Evolutionary conservation across 2,113 vertebrate genomes (phyloP), one percentile per base, ranked within the genome.

Genomic region (Peromyscus leucopus): DNA sequence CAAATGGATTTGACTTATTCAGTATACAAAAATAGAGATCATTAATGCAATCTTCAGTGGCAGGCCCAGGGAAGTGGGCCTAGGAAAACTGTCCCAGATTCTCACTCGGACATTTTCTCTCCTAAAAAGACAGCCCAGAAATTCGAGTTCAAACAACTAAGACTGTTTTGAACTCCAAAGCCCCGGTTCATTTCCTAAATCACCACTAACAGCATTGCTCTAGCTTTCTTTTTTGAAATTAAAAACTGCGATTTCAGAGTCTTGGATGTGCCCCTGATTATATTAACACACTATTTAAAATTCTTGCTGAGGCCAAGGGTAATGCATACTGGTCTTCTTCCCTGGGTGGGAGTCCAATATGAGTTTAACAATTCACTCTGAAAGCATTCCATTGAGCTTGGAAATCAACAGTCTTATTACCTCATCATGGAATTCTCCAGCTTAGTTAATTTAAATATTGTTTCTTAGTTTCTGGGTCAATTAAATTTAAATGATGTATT

Each of bases 1-100:
- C 99, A 99, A 99, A 99, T 99, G 99, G 99, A 99, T 99, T 99
- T 99, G 99, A 99, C 99, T 99, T 99, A 99, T 99, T 99, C 99
- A 98, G 99, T 99, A 99, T 99, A 99, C 99, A 99, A 99, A 99
- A 99, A 99, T 99, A 99, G 99, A 99, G 99, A 99, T 99, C 99
- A 99, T 99, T 99, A 99, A 99, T 99, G 99, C 99, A 99, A 98
- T 99, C 99, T 99, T 99, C 99, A 99, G 98, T 99, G 98, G 99
- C 99, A 99, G 98, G 98, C 98, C 98, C 97, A 13, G 98, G 93
- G 92, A 98, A 98, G 98, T 98, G 98, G 98, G 98, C 98, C 98
- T 96, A 94, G 97, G 98, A 98, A 99, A 98, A 98, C 98, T 98
- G 98, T 96, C 98, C 98, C 98, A 98, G 98, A 86, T 98, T 98